Percentiles rank a stretch among this genome's conserved stretches.
These are phyloP conservation scores for Acromyrmex echinatior DNA, from an alignment of 1,140 invertebrate species.

Conservation along the genomic window DNA sequence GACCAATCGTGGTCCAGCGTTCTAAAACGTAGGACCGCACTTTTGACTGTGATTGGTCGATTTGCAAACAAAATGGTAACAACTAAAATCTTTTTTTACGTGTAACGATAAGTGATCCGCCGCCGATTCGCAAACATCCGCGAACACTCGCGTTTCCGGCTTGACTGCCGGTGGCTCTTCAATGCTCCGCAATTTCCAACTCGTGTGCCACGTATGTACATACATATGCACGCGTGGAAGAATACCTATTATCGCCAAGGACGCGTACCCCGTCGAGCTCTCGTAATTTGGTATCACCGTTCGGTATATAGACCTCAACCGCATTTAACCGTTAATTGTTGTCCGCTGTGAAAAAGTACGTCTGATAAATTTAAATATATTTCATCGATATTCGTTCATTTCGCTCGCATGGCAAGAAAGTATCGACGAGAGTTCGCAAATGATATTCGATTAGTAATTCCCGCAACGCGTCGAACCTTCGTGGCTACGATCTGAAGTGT, in stretches of 20 bases:
- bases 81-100: no score
- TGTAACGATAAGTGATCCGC: background rate
- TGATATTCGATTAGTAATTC: background rate
- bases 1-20: no score
- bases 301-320: background rate
- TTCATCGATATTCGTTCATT: background rate
- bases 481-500: background rate
- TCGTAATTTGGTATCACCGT: constrained; percentile 46
- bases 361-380: background rate
- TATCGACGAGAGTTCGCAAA: background rate
- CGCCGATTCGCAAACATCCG: constrained; percentile 19
- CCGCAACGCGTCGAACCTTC: background rate
- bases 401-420: background rate
- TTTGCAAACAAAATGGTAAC: no score
- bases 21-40: no score
- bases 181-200: constrained; percentile 63
- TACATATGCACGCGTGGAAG: constrained; percentile 21
- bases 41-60: no score
- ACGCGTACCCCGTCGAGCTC: constrained; percentile 29
- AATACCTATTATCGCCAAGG: constrained; percentile 61
- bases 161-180: constrained; percentile 60
- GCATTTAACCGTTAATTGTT: background rate
- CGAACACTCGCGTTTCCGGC: constrained; percentile 45
- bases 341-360: background rate
- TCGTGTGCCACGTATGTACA: constrained; percentile 13